Percentiles rank a stretch among this genome's conserved stretches.
These are phyloP conservation scores for Ophion ventricosus DNA, from an alignment of 2,888 invertebrate genomes.

Conservation along the genomic window DNA sequence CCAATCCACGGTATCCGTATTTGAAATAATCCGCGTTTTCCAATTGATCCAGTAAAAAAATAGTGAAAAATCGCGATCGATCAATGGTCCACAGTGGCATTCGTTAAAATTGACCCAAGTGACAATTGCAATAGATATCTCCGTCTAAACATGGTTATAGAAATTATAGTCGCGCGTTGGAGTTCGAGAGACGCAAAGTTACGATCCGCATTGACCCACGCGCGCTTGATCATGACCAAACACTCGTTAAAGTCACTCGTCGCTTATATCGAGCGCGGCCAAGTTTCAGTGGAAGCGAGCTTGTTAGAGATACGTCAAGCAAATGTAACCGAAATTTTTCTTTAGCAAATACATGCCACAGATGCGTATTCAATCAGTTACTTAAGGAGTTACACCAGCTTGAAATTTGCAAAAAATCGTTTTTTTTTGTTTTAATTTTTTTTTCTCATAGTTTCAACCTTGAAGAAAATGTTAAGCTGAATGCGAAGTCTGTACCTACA, in stretches of 20 bases:
- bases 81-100: neutral
- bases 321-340: neutral
- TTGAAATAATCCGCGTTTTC: neutral
- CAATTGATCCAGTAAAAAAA: neutral
- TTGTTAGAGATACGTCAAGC: neutral
- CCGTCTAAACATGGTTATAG: neutral
- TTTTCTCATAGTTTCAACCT: no score
- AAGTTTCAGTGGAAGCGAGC: neutral
- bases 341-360: neutral
- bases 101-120: neutral
- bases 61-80: neutral
- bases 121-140: neutral
- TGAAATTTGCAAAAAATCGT: no score
- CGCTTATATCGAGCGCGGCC: neutral
- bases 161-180: neutral
- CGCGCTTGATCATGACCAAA: neutral
- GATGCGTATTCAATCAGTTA: no score
- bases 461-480: no score
- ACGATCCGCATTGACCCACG: neutral
- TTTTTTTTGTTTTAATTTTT: no score
- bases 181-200: neutral
- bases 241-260: conserved; percentile 55
- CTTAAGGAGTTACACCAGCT: no score
- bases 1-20: neutral
- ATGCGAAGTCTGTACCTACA: no score